Evolutionary conservation across 2,888 invertebrate genomes (phyloP).

Genomic region (Bellardia bayeri): DNA sequence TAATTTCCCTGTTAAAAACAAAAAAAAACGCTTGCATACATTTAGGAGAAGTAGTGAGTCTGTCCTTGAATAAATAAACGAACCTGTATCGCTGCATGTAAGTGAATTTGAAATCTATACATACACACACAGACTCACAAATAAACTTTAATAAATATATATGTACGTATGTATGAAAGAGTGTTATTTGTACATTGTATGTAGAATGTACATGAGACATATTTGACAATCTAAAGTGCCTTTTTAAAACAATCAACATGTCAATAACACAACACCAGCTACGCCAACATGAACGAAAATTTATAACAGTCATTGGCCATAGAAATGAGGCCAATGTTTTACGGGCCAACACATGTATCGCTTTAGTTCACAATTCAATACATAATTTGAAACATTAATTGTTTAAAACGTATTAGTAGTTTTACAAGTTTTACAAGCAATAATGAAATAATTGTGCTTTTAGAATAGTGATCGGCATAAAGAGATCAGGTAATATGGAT

Average conservation of each 20-base stretch:
- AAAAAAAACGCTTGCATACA: neutral
- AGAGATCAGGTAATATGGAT: too few relatives aligned
- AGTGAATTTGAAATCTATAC: neutral
- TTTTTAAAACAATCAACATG: constrained; percentile 68
- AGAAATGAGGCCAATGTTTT: too few relatives aligned
- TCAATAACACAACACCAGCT: constrained; percentile 45
- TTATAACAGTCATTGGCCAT: neutral
- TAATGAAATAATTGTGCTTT: too few relatives aligned
- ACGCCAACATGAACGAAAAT: constrained; percentile 37
- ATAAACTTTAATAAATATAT: too few relatives aligned
- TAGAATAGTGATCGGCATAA: too few relatives aligned
- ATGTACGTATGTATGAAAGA: too few relatives aligned
- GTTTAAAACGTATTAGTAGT: too few relatives aligned
- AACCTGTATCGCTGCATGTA: neutral
- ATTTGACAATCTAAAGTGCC: constrained; percentile 70
- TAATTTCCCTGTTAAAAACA: constrained; percentile 63
- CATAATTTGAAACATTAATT: too few relatives aligned
- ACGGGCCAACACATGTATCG: too few relatives aligned
- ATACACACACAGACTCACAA: neutral
- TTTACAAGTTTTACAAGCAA: too few relatives aligned
- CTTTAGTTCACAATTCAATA: too few relatives aligned
- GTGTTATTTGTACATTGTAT: constrained; percentile 16
- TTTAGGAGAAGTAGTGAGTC: neutral
- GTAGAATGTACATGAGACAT: constrained; percentile 52
- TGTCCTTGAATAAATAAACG: constrained; percentile 32